Evolutionary conservation across 2,888 invertebrate species (phyloP).

Genomic region (Bombylius discolor): DNA sequence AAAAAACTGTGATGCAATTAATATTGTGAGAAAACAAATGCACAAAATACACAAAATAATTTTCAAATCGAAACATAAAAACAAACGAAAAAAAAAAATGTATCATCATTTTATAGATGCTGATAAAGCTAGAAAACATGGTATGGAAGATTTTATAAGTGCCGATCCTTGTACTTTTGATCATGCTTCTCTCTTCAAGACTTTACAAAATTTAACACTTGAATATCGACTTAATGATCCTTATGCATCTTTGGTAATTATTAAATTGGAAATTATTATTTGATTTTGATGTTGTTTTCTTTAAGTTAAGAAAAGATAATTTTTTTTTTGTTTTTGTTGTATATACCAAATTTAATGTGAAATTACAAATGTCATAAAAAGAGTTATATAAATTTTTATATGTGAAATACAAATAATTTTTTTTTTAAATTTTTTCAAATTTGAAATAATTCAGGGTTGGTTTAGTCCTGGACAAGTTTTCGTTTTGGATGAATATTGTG

Average conservation of each 20-base stretch:
- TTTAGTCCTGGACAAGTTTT: constrained; percentile 99
- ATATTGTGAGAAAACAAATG: too few species aligned
- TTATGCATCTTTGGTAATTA: constrained; percentile 87
- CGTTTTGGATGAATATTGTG: constrained; percentile 95
- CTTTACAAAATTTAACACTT: constrained; percentile 81
- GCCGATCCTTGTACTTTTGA: constrained; percentile 98
- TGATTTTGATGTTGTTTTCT: too few species aligned
- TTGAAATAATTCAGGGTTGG: constrained; percentile 65
- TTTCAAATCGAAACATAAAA: constrained; percentile 1
- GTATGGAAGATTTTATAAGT: constrained; percentile 98
- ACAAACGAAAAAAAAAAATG: neutral
- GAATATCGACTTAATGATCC: constrained; percentile 95
- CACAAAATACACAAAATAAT: neutral
- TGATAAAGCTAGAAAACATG: constrained; percentile 85
- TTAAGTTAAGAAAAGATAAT: neutral
- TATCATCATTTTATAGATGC: constrained; percentile 23
- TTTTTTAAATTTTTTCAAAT: constrained; percentile 2
- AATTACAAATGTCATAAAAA: neutral
- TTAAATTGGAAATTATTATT: neutral
- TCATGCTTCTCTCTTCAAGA: constrained; percentile 84
- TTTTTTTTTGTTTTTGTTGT: neutral
- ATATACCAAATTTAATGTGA: too few species aligned
- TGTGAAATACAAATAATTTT: neutral
- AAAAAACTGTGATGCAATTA: neutral
- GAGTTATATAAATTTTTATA: neutral